These are phyloP conservation scores for Batillaria attramentaria DNA, from an alignment of 1,140 invertebrate species.

Conservation along the genomic window DNA sequence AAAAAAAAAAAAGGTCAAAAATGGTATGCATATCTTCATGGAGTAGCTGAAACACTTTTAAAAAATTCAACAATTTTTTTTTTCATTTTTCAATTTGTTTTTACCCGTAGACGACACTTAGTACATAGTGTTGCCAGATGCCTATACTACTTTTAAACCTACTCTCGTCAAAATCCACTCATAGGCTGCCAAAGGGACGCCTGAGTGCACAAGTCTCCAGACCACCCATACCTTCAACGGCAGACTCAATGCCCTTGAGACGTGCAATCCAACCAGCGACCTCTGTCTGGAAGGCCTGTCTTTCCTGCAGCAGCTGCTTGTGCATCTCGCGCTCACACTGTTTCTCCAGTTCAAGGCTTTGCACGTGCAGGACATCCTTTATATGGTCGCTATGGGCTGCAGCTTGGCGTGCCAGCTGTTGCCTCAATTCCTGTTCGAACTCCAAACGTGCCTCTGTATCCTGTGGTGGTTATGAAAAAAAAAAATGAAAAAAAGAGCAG, in stretches of 20 bases:
- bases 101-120: no score
- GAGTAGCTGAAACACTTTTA: no score
- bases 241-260: conserved; percentile 89
- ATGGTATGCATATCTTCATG: no score
- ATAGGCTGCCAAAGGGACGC: background rate
- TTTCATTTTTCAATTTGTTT: no score
- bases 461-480: conserved; percentile 69
- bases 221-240: conserved; percentile 82
- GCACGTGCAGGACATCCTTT: conserved; percentile 80
- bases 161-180: background rate
- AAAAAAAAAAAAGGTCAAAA: no score
- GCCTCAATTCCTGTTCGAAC: conserved; percentile 82
- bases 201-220: background rate
- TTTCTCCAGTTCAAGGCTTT: conserved; percentile 81
- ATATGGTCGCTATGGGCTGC: conserved; percentile 89
- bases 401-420: conserved; percentile 84
- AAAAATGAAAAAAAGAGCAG: background rate
- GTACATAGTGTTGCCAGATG: background rate
- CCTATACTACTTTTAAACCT: no score
- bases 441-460: conserved; percentile 77
- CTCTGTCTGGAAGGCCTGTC: conserved; percentile 82
- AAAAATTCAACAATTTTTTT: no score
- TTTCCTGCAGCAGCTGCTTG: conserved; percentile 77
- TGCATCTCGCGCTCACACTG: conserved; percentile 77
- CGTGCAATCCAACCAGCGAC: conserved; percentile 86